These are phyloP conservation scores for Thalpophila matura DNA, from an alignment of 2,888 invertebrate genomes.

Conservation along the genomic window DNA sequence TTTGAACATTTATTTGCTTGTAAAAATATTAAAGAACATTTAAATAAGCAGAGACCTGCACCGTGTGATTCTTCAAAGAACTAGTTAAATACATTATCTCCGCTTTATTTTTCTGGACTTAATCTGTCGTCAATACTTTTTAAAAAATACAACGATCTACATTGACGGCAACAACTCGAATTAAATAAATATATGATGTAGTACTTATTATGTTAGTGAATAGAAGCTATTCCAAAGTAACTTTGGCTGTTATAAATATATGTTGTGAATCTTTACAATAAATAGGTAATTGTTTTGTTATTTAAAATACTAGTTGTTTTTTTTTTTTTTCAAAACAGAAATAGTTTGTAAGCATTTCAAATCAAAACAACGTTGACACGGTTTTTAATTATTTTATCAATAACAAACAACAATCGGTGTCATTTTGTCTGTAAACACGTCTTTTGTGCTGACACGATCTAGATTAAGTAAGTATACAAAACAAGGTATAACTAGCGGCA, in stretches of 20 bases:
- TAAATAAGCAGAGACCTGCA: too few species aligned
- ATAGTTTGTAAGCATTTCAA: not conserved
- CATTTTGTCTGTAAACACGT: too few species aligned
- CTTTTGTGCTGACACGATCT: too few species aligned
- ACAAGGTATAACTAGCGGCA: too few species aligned
- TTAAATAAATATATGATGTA: constrained; percentile 18
- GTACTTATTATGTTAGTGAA: constrained; percentile 8
- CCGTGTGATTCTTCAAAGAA: too few species aligned
- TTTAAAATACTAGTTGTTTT: not conserved
- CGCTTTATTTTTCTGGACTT: too few species aligned
- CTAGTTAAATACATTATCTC: too few species aligned
- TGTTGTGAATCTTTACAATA: constrained; percentile 24
- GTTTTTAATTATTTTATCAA: constrained; percentile 6
- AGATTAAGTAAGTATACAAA: too few species aligned
- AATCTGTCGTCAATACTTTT: constrained; percentile 6
- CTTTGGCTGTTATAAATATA: constrained; percentile 33
- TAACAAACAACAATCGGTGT: too few species aligned
- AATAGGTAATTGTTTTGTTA: constrained; percentile 30
- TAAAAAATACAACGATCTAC: constrained; percentile 1
- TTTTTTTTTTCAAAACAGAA: constrained; percentile 1
- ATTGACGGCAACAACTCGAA: constrained; percentile 15
- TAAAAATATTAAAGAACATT: too few species aligned
- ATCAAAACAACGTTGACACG: constrained; percentile 9
- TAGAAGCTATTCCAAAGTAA: constrained; percentile 36
- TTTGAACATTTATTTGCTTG: too few species aligned